Base-by-base conservation (phyloP, 1,140 invertebrate species). In the Danaus melanippus region DNA sequence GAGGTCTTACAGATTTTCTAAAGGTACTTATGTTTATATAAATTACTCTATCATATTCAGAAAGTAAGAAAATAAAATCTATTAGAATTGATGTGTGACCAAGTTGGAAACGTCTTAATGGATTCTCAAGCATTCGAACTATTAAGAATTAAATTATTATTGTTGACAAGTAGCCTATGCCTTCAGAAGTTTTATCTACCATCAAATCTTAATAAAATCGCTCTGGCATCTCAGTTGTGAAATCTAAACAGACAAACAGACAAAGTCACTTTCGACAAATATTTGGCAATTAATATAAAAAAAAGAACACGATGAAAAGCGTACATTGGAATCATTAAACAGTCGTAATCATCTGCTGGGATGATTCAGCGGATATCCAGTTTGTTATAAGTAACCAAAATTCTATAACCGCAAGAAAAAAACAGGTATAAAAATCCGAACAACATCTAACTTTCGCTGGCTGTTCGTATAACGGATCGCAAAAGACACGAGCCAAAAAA, bases 391-490 rank as follows among this genome's bases (percentile, higher is more conserved):
- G 58, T 56, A 60, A 56, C 53, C 42, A 60, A 60, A 60, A 60
- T 60, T 60, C 58, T 57, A 62, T 51, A 66, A 68, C 66, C 66
- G 62, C 67, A 61, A 73, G 67, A 74, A 74, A 56, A 56, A 71
- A 80, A 84, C 80, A 77, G 80, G 76, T 83, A 79, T 81, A 71
- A 78, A 76, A 74, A 69, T 72, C 64, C 71, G 68, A 76, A 63
- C 68, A 65, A 74, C 67, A 72, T 80, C 78, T 81, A 86, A 86
- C 83, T 84, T 86, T 86, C 83, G 81, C 83, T 84, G 77, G 67
- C 75, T 71, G 59, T 15, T 63, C 69, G 66, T 68, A 79, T 84
- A 84, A 84, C 78, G 78, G 78, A 72, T 62, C 67, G 67, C 64
- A 73, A 78, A 76, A 77, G 74, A 83, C 79, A 77, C 83, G 79